phyloP scores from a whole-genome alignment of 2,888 invertebrate species.

The Myopa testacea region DNA sequence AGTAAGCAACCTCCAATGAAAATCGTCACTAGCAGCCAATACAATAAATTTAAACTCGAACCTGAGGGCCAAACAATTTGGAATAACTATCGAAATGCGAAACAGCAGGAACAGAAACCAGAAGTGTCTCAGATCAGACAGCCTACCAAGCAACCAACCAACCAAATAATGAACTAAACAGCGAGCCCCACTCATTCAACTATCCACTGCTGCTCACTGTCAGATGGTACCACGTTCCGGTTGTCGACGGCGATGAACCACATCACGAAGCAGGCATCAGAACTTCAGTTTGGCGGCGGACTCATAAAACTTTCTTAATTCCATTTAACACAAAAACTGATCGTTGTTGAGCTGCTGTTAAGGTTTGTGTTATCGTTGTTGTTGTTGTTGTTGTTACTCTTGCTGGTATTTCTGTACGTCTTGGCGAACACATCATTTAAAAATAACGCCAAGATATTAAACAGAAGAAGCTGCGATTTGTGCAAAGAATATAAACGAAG shows the following conservation, averaged over 20 bases:
- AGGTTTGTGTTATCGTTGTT: constrained; percentile 10
- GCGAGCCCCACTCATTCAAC: background rate
- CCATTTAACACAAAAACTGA: constrained; percentile 21
- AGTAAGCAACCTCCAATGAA: too few species aligned
- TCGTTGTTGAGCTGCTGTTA: constrained; percentile 15
- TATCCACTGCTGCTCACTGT: background rate
- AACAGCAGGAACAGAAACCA: too few species aligned
- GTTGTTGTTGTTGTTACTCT: constrained; percentile 10
- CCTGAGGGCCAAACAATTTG: too few species aligned
- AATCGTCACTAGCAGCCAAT: too few species aligned
- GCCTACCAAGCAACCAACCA: too few species aligned
- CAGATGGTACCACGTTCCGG: background rate
- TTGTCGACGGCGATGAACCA: background rate
- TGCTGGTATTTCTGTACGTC: constrained; percentile 3
- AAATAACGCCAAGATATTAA: constrained; percentile 29
- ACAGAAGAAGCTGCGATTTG: constrained; percentile 22
- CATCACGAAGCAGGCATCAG: background rate
- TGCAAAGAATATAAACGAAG: constrained; percentile 26
- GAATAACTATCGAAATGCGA: too few species aligned
- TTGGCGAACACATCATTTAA: constrained; percentile 14
- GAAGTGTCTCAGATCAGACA: too few species aligned
- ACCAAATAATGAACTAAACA: background rate
- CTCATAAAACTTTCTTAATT: constrained; percentile 31
- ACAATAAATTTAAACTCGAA: too few species aligned
- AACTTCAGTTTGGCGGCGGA: constrained; percentile 3